These are phyloP conservation scores for Dolichallabes microphthalmus DNA, from an alignment of 2,113 vertebrate genomes.

Conservation along the genomic window DNA sequence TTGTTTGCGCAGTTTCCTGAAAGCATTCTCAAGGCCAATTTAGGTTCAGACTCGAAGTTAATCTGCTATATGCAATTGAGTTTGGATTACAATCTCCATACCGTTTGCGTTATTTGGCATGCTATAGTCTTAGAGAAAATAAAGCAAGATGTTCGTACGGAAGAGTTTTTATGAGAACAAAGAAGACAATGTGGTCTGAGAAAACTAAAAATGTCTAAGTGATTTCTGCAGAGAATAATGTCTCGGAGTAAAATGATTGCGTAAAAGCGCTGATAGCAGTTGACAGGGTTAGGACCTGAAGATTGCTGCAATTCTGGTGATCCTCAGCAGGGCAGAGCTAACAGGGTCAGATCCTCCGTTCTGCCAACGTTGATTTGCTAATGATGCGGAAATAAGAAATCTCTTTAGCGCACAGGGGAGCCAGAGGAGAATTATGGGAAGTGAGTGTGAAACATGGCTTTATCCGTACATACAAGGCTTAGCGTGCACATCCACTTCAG, in stretches of 20 bases:
- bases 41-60: background rate
- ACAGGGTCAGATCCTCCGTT: background rate
- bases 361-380: conserved; percentile 11
- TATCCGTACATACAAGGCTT: background rate
- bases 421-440: background rate
- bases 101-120: background rate
- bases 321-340: background rate
- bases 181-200: background rate
- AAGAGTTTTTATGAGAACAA: background rate
- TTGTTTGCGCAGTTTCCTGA: background rate
- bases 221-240: background rate
- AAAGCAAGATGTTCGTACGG: background rate
- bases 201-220: background rate
- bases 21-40: background rate
- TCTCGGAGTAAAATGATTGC: background rate
- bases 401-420: background rate
- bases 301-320: background rate
- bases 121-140: background rate
- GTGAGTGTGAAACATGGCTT: background rate
- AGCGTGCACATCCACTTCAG: background rate
- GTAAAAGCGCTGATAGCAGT: background rate
- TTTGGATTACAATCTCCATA: background rate
- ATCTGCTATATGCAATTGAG: background rate
- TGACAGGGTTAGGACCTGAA: conserved; percentile 16
- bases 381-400: conserved; percentile 16